These are phyloP conservation scores for Antechinus stuartii DNA, from an alignment of 2,113 vertebrate genomes.

Conservation along the genomic window DNA sequence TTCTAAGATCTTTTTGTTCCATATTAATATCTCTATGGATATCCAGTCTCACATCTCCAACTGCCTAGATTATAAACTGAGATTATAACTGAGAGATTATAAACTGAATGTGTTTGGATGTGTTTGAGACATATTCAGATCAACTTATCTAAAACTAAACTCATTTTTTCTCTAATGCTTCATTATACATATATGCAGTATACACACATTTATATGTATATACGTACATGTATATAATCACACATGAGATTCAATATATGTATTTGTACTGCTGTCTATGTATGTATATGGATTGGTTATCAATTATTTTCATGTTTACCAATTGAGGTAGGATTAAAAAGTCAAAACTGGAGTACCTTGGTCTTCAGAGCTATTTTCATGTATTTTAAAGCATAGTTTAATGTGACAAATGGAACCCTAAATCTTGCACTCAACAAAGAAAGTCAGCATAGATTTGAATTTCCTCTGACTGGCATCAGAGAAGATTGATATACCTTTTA, in stretches of 20 bases:
- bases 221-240: neutral
- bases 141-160: neutral
- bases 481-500: neutral
- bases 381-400: neutral
- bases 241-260: neutral
- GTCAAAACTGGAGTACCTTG: neutral
- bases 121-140: neutral
- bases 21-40: neutral
- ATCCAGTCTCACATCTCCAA: neutral
- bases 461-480: neutral
- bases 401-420: neutral
- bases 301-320: neutral
- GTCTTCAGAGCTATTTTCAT: neutral
- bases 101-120: neutral
- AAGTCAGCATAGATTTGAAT: neutral
- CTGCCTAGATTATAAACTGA: too few species aligned
- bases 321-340: neutral
- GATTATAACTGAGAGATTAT: too few species aligned
- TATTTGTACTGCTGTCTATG: neutral
- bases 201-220: neutral
- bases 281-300: neutral
- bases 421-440: neutral
- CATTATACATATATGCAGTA: neutral
- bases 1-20: neutral
- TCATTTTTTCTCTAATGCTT: neutral